Conservation (phyloP, 1,140 invertebrate species). For the Drosophila sulfurigaster region DNA sequence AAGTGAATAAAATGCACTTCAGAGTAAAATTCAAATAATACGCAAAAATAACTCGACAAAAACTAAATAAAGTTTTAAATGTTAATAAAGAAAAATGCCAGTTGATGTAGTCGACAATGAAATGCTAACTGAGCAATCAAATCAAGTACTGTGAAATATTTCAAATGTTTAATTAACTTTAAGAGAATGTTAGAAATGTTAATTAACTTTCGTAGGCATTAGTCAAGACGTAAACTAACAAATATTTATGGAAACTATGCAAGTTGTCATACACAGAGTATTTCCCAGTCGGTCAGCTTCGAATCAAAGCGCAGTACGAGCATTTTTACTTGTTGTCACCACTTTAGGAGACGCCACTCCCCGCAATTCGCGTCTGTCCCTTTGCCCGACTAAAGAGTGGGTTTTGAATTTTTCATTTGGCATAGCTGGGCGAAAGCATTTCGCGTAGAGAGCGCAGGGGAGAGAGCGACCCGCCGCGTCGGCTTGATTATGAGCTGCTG, state of each 20-base stretch:
- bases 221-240: background rate
- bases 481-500: conserved; percentile 56
- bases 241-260: background rate
- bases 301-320: background rate
- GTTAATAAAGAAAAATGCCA: background rate
- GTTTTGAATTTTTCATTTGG: conserved; percentile 65
- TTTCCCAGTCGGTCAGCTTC: background rate
- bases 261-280: background rate
- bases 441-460: conserved; percentile 5
- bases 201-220: background rate
- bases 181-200: too few species aligned
- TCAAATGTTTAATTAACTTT: too few species aligned
- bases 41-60: background rate
- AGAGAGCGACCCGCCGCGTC: conserved; percentile 19
- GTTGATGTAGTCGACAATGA: background rate
- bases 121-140: background rate
- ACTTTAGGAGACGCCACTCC: conserved; percentile 22
- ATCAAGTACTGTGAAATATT: too few species aligned
- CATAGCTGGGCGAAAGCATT: conserved; percentile 34
- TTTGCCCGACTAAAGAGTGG: conserved; percentile 37
- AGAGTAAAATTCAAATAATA: background rate
- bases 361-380: background rate
- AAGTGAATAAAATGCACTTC: conserved; percentile 9
- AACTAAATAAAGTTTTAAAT: background rate
- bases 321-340: conserved; percentile 15